These are phyloP conservation scores for Heterocephalus glaber DNA, from an alignment of 2,113 vertebrate species.

Conservation along the genomic window DNA sequence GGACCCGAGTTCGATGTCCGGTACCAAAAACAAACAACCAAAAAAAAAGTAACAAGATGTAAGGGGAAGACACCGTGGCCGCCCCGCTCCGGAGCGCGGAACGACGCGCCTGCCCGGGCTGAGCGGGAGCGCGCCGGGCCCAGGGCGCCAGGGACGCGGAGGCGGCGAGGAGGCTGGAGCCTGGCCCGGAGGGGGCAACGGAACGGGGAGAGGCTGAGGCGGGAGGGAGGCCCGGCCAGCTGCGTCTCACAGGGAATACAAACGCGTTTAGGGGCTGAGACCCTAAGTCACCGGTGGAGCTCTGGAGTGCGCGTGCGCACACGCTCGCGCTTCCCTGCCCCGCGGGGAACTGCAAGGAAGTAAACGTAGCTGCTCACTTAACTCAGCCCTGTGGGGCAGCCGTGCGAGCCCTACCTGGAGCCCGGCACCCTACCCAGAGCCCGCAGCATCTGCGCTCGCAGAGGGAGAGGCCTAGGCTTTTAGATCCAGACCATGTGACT, in stretches of 20 bases:
- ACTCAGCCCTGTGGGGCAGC: background rate
- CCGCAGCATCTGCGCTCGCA: background rate
- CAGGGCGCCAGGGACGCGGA: too few species aligned
- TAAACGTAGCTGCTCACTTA: background rate
- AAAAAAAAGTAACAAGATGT: too few species aligned
- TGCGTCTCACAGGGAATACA: background rate
- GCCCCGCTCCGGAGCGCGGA: too few species aligned
- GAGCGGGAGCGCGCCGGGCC: too few species aligned
- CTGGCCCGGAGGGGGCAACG: too few species aligned
- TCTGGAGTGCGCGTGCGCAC: background rate
- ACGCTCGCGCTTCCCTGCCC: background rate
- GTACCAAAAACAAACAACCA: background rate
- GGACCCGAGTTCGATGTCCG: background rate
- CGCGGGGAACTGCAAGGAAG: background rate
- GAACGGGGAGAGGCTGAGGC: background rate
- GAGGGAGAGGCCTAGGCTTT: background rate
- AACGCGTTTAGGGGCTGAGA: background rate
- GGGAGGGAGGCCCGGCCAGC: too few species aligned
- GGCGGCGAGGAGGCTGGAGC: too few species aligned
- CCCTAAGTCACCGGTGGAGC: background rate
- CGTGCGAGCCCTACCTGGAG: too few species aligned
- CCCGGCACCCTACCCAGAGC: background rate
- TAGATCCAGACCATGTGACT: background rate
- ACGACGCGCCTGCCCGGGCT: too few species aligned
- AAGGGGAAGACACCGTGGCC: too few species aligned